Percentiles rank a stretch among this genome's conserved stretches.
Evolutionary conservation across 2,888 invertebrate species (phyloP).

Genomic region (Didymodactylos carnosus): DNA sequence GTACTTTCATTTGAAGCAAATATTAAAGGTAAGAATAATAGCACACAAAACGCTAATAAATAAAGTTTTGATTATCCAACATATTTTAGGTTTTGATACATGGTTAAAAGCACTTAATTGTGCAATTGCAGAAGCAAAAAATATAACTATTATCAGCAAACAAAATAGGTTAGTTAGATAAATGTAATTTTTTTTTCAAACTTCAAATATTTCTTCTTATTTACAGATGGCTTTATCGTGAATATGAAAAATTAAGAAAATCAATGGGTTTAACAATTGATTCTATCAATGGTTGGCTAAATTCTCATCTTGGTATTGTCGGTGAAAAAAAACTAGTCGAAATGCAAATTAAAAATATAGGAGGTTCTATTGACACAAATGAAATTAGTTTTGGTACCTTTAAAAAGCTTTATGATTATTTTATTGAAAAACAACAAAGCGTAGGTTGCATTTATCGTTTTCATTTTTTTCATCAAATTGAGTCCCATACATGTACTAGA

Average conservation of each 20-base stretch:
- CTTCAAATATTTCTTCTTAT: background rate
- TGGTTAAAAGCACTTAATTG: background rate
- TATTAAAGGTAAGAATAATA: background rate
- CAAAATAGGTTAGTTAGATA: background rate
- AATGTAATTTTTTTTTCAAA: background rate
- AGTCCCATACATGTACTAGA: no score
- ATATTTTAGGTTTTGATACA: background rate
- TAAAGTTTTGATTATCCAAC: background rate
- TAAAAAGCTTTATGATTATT: background rate
- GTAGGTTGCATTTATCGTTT: no score
- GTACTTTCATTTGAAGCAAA: background rate
- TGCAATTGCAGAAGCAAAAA: background rate
- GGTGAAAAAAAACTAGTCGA: background rate
- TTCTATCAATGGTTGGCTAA: background rate
- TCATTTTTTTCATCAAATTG: no score
- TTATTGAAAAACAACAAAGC: background rate
- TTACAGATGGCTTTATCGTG: background rate
- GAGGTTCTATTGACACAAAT: background rate
- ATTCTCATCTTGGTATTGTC: background rate
- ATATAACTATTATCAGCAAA: background rate
- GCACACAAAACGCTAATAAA: background rate
- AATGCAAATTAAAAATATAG: background rate
- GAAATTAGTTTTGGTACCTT: background rate
- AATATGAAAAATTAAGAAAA: background rate
- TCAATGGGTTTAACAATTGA: background rate